Base-by-base conservation (phyloP, 2,888 invertebrate genomes). In the Matsumyia berberina region DNA sequence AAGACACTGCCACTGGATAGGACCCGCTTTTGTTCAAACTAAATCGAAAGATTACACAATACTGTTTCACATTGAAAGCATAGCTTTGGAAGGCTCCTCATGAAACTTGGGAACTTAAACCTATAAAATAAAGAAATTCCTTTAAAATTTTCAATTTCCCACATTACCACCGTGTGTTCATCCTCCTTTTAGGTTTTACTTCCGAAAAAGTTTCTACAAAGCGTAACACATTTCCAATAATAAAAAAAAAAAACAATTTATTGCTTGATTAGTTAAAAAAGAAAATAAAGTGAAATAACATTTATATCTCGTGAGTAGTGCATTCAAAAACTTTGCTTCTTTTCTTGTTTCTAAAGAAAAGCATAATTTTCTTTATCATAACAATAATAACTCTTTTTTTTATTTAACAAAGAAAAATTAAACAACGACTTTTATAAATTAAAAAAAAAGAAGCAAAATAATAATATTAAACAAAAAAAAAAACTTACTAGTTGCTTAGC, bases 401-500 rank as follows among this genome's bases (percentile, higher is more conserved):
- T 42, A 15, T 44, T 42, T 15, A 19, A 49, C n/a, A 44, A 62
- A 2, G n/a, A n/a, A 42, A 24, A 51, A 37, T 37, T 17, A 42
- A 11, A 62, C 9, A 49, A 11, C 60, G 17, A 39, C 31, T 64
- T 46, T 70, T 46, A 55, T 11, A 29, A 72, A 58, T 37, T 57
- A 9, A 80, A 80, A 7, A 53, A 66, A 29, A 74, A 57, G 55
- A 70, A 57, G 24, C 24, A 53, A 49, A 33, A 57, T 57, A 9
- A 17, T 15, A 73, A 62, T 24, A 24, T 70, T 42, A 44, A 29
- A 44, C 51, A 53, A 66, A 64, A 62, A 58, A 69, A 67, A 39
- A 87, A 90, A 94, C 96, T 95, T 93, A 98, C 98, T 94, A 98
- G 95, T 94, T 99, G 98, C 94, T 97, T 97, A 92, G 98, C 97